Percentiles rank a stretch among this genome's conserved stretches.
Evolutionary conservation across 2,888 invertebrate genomes (phyloP).

Genomic region (Lottia gigantea): DNA sequence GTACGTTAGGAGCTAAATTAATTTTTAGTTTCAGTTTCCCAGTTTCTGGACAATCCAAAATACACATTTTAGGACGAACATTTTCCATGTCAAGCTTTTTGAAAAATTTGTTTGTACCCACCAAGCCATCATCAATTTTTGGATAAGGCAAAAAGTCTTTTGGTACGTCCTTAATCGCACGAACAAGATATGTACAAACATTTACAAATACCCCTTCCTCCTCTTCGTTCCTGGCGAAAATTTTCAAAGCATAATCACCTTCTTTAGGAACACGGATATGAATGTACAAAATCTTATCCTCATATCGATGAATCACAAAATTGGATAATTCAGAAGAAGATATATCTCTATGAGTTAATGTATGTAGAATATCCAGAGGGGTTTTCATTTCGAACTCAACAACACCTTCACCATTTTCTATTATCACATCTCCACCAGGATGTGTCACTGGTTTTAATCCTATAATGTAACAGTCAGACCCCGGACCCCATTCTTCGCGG

Average conservation of each 20-base stretch:
- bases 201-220: slow-evolving; percentile 46
- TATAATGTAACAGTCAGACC: slow-evolving; percentile 47
- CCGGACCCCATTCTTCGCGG: slow-evolving; percentile 62
- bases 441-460: slow-evolving; percentile 54
- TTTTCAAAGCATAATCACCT: slow-evolving; percentile 57
- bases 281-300: slow-evolving; percentile 48
- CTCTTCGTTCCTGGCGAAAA: slow-evolving; percentile 49
- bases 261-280: slow-evolving; percentile 46
- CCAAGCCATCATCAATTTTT: slow-evolving; percentile 18
- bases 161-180: slow-evolving; percentile 11
- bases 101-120: slow-evolving; percentile 16
- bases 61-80: slow-evolving; percentile 10
- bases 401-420: slow-evolving; percentile 53
- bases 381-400: slow-evolving; percentile 50
- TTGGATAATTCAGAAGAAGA: slow-evolving; percentile 42
- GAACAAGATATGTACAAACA: slow-evolving; percentile 58
- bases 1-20: neutral
- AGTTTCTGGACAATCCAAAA: slow-evolving; percentile 17
- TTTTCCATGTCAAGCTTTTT: slow-evolving; percentile 17
- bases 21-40: slow-evolving; percentile 14
- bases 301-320: slow-evolving; percentile 44
- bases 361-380: slow-evolving; percentile 47
- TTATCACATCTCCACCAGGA: slow-evolving; percentile 46
- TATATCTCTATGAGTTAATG: slow-evolving; percentile 40
- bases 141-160: slow-evolving; percentile 14